Evolutionary conservation across 2,888 invertebrate genomes (phyloP).

Genomic region (Agrotis ipsilon): DNA sequence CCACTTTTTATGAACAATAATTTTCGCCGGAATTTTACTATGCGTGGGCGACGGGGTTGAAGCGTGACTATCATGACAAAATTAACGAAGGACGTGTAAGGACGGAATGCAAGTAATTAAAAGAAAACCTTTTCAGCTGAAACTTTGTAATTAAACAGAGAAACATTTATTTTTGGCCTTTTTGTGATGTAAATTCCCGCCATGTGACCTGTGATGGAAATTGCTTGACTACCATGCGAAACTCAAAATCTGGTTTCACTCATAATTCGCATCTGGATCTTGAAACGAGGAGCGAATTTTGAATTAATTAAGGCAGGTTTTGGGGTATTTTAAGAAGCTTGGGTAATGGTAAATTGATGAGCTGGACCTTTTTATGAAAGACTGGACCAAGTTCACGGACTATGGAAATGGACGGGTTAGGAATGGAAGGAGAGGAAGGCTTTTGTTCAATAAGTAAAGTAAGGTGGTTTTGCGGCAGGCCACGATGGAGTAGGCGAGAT

Average conservation of each 20-base stretch:
- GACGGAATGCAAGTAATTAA: constrained; percentile 48
- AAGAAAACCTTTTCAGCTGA: background rate
- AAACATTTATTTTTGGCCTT: background rate
- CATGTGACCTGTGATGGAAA: background rate
- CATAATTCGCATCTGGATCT: background rate
- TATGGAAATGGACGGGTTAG: no score
- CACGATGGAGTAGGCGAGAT: no score
- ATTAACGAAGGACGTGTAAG: constrained; percentile 11
- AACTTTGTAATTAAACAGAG: constrained; percentile 20
- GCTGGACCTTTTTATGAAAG: no score
- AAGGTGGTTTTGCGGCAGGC: no score
- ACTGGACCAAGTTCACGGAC: no score
- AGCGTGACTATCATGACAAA: constrained; percentile 2
- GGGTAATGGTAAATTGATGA: no score
- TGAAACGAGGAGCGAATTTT: background rate
- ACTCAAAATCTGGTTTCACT: background rate
- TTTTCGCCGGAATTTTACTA: constrained; percentile 9
- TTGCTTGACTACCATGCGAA: background rate
- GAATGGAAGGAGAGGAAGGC: no score
- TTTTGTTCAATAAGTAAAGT: no score
- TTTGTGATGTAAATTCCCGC: no score
- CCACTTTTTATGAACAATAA: background rate
- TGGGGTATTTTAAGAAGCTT: background rate
- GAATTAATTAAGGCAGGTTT: no score
- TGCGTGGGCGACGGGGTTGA: background rate